Conservation (phyloP, 2,797 vertebrate genomes). For the Melanotaenia pygmaea region DNA sequence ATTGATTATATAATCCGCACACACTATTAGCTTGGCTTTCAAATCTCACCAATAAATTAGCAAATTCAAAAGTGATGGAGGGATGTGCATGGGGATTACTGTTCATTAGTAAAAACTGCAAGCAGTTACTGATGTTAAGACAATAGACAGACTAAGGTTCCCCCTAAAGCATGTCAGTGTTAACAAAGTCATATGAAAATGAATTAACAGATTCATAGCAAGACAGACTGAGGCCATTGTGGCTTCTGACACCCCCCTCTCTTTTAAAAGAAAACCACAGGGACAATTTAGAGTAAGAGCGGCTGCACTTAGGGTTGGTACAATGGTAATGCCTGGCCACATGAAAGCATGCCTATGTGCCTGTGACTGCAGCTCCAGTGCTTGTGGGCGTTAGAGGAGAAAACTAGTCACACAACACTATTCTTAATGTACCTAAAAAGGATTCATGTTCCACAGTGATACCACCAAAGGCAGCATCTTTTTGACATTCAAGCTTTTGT, state of each 20-base stretch:
- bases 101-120: conserved; percentile 64
- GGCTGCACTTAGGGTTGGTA: conserved; percentile 56
- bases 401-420: conserved; percentile 35
- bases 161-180: conserved; percentile 48
- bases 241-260: conserved; percentile 56
- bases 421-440: conserved; percentile 34
- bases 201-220: conserved; percentile 49
- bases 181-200: conserved; percentile 71
- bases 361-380: conserved; percentile 42
- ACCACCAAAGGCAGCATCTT: conserved; percentile 29
- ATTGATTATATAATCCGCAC: conserved; percentile 43
- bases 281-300: conserved; percentile 52
- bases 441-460: conserved; percentile 34
- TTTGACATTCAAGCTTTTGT: conserved; percentile 20
- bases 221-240: conserved; percentile 54
- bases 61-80: conserved; percentile 56
- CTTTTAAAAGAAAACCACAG: conserved; percentile 65
- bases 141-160: conserved; percentile 50
- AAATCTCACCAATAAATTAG: conserved; percentile 58
- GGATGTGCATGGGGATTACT: conserved; percentile 43
- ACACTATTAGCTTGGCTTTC: conserved; percentile 39
- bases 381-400: conserved; percentile 43
- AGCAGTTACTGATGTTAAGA: conserved; percentile 61
- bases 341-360: conserved; percentile 53
- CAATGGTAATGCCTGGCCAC: conserved; percentile 56